Evolutionary conservation across 1,140 invertebrate genomes (phyloP).

Genomic region (Pseudomyrmex sp.): DNA sequence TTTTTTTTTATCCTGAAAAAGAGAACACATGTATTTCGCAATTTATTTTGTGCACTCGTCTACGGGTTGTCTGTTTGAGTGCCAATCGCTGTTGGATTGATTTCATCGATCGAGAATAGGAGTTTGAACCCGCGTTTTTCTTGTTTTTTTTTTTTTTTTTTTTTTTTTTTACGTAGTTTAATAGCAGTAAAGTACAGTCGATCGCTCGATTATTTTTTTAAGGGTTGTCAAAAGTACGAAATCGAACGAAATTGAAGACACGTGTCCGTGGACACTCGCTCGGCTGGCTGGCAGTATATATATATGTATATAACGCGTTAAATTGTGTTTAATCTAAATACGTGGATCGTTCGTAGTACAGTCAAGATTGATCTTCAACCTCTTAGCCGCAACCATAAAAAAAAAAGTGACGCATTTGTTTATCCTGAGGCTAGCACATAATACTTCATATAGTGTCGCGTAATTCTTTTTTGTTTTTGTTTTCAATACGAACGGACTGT

Average conservation of each 20-base stretch:
- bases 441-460: background rate
- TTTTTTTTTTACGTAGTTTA: background rate
- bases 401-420: background rate
- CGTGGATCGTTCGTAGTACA: constrained; percentile 58
- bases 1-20: constrained; percentile 19
- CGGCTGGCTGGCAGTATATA: constrained; percentile 68
- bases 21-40: constrained; percentile 47
- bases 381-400: background rate
- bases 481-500: no score
- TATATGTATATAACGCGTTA: constrained; percentile 23
- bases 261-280: constrained; percentile 50
- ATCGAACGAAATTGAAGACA: constrained; percentile 44
- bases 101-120: constrained; percentile 28
- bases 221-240: constrained; percentile 30
- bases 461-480: no score
- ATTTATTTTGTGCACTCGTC: background rate
- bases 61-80: background rate
- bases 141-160: background rate
- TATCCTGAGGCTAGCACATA: background rate
- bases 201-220: constrained; percentile 30
- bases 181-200: constrained; percentile 33
- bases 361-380: constrained; percentile 35
- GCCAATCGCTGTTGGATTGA: background rate
- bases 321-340: constrained; percentile 70
- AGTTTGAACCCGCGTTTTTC: constrained; percentile 23